Base-by-base conservation (phyloP, 2,888 invertebrate species). In the Helicoverpa assulta region DNA sequence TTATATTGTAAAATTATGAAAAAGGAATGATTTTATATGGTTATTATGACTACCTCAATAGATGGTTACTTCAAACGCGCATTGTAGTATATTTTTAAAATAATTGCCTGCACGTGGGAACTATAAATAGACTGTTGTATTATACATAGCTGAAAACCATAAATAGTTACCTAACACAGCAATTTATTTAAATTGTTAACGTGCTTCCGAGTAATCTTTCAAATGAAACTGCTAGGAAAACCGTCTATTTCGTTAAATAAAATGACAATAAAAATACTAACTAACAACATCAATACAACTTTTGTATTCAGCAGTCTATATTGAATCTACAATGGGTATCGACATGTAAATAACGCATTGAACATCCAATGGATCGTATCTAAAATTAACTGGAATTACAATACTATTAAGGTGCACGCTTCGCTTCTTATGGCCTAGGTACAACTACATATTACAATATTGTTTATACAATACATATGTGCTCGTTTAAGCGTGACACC, bases 371-470 rank as follows among this genome's bases (percentile, higher is more conserved):
- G 33, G 56, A 21, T 40, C 16, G 66, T 47, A 56, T 65, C 70
- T 68, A 72, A 65, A 73, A 80, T 57, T 60, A 70, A 55, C 63
- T 59, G 51, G 33, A 74, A 64, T 67, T 53, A 57, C 47, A 50
- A 57, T 70, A 71, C 69, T 54, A 64, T 66, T 66, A 70, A 61
- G 59, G 51, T 14, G 26, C 29, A 67, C 2, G 54, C 14, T 53
- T 56, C 19, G 52, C 64, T 61, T 53, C 43, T 40, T 56, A 47
- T n/a, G 18, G n/a, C 47, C 37, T 47, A 47, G 16, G 47, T n/a
- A 76, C 55, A 50, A 56, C 19, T 52, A n/a, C n/a, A n/a, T n/a
- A 43, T 29, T 50, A 14, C 12, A 62, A 37, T 66, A 59, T 72
- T 55, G 51, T 58, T 50, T 19, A 62, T 51, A 59, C 37, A 58